Evolutionary conservation across 1,140 invertebrate species (phyloP).

Genomic region (Sycophila sp.): DNA sequence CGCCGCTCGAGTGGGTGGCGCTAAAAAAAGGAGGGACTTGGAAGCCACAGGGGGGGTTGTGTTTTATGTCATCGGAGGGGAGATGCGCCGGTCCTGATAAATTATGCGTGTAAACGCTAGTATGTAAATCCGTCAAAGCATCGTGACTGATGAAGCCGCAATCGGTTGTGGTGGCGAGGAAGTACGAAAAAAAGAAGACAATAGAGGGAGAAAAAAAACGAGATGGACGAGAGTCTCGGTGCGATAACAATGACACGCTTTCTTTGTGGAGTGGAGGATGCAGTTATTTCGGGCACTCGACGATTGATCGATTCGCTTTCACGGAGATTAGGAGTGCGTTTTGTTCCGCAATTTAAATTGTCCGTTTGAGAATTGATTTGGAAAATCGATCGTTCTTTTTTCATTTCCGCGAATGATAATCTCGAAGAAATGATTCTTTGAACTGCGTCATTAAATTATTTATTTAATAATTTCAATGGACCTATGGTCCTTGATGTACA

Average conservation of each 20-base stretch:
- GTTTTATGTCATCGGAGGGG: not conserved
- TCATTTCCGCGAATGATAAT: no score
- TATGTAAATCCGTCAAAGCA: slow-evolving; percentile 57
- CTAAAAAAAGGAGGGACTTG: slow-evolving; percentile 11
- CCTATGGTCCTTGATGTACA: no score
- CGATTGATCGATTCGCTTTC: not conserved
- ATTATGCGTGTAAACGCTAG: slow-evolving; percentile 59
- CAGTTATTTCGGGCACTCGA: not conserved
- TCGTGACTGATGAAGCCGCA: slow-evolving; percentile 49
- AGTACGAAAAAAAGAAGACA: no score
- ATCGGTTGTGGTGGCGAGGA: no score
- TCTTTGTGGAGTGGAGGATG: not conserved
- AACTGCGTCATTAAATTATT: no score
- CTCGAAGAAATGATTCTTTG: not conserved
- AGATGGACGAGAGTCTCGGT: not conserved
- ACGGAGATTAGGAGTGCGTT: not conserved
- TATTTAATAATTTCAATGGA: no score
- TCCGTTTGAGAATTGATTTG: no score
- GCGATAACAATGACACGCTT: not conserved
- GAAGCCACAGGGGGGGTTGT: not conserved
- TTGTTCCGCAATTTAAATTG: no score
- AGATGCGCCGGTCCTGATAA: slow-evolving; percentile 50
- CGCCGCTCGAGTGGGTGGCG: not conserved
- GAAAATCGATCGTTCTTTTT: not conserved
- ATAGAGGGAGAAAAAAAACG: not conserved